Evolutionary conservation across 1,140 invertebrate species (phyloP).

Genomic region (Bombus cullumanus): DNA sequence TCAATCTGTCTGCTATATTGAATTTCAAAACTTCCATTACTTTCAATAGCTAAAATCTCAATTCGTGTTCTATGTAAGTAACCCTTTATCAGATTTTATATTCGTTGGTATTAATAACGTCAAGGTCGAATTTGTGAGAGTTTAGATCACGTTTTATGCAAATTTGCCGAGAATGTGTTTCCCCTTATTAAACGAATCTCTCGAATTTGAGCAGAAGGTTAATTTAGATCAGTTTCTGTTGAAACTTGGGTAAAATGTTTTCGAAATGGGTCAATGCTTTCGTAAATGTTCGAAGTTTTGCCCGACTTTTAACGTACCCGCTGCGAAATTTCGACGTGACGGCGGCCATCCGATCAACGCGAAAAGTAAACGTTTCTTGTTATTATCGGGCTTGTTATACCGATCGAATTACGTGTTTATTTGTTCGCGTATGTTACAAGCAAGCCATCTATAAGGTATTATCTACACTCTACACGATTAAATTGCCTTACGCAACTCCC

Average conservation of each 20-base stretch:
- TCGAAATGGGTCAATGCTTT: not conserved
- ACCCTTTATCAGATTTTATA: not conserved
- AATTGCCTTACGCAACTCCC: not conserved
- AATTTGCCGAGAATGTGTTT: not conserved
- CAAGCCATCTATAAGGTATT: not conserved
- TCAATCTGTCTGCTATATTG: no score
- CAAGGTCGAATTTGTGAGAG: not conserved
- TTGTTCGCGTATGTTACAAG: not conserved
- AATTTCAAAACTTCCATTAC: rapidly evolving
- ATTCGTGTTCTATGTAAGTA: no score
- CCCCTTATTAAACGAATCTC: not conserved
- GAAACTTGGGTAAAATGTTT: not conserved
- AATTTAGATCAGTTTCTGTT: not conserved
- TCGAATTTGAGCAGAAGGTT: not conserved
- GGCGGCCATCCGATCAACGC: not conserved
- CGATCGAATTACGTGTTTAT: not conserved
- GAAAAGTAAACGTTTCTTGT: not conserved
- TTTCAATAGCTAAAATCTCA: not conserved
- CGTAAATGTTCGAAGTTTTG: not conserved
- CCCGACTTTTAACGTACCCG: not conserved
- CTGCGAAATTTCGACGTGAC: not conserved
- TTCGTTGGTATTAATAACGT: not conserved
- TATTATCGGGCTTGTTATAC: not conserved
- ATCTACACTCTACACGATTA: not conserved
- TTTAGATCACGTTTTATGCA: not conserved